A percentile compares a stretch with the other conserved stretches of the same genome.
Conservation (phyloP, 2,113 vertebrate genomes). For the Myrmecobius fasciatus region DNA sequence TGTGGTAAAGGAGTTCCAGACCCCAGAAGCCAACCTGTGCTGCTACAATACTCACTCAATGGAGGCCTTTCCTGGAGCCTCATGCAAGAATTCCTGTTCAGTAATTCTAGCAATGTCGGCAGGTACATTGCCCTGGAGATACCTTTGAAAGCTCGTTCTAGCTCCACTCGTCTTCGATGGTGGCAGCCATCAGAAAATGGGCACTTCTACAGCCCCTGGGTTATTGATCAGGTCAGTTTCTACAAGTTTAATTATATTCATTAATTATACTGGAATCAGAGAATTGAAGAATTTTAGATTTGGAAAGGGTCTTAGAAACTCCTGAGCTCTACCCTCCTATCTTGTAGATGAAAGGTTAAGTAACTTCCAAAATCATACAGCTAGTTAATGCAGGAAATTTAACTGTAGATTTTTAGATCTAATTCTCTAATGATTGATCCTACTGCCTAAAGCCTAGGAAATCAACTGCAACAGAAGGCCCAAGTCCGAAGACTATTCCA, state of each 20-base stretch:
- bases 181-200: slow-evolving; percentile 97
- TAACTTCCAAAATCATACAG: slow-evolving; percentile 35
- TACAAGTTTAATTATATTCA: slow-evolving; percentile 3
- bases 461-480: slow-evolving; percentile 46
- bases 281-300: neutral
- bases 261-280: neutral
- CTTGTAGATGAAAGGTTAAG: neutral
- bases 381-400: slow-evolving; percentile 1
- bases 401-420: slow-evolving; percentile 28
- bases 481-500: slow-evolving; percentile 47
- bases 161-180: slow-evolving; percentile 94
- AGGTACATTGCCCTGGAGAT: slow-evolving; percentile 96
- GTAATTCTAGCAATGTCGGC: slow-evolving; percentile 95
- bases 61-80: slow-evolving; percentile 94
- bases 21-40: slow-evolving; percentile 95
- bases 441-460: slow-evolving; percentile 47
- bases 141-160: slow-evolving; percentile 91
- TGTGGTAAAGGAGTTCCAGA: slow-evolving; percentile 97
- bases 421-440: slow-evolving; percentile 28
- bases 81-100: slow-evolving; percentile 97
- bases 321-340: neutral
- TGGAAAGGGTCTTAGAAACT: slow-evolving; percentile 6
- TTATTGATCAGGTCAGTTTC: slow-evolving; percentile 90
- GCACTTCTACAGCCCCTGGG: slow-evolving; percentile 98
- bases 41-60: slow-evolving; percentile 95